Evolutionary conservation across 2,113 vertebrate species (phyloP).

Genomic region (Callithrix jacchus): DNA sequence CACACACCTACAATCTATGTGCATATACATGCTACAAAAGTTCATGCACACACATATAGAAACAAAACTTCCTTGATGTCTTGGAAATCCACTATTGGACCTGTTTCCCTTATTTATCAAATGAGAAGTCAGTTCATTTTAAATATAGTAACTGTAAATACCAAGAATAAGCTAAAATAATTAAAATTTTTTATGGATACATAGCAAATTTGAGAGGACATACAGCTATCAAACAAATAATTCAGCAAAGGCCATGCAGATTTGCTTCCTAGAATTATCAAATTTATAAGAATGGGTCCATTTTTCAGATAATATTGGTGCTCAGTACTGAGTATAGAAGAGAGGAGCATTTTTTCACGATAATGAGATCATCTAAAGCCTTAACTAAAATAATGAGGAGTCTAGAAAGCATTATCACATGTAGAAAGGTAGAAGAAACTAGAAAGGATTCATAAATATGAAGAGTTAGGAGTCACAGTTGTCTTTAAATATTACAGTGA

Average conservation of each 20-base stretch:
- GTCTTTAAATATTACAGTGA: background rate
- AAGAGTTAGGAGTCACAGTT: background rate
- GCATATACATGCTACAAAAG: background rate
- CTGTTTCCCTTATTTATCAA: background rate
- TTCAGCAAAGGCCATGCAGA: conserved; percentile 4
- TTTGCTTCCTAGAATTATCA: conserved; percentile 42
- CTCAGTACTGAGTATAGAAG: background rate
- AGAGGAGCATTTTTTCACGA: background rate
- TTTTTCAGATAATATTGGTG: background rate
- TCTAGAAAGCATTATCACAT: background rate
- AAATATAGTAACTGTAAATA: conserved; percentile 2
- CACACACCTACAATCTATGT: background rate
- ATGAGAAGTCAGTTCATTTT: background rate
- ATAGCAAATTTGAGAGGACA: conserved; percentile 40
- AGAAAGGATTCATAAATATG: background rate
- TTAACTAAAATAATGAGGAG: background rate
- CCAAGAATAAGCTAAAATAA: background rate
- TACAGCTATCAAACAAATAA: background rate
- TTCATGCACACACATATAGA: background rate
- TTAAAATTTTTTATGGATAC: conserved; percentile 38
- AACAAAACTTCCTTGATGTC: background rate
- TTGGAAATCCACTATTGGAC: background rate
- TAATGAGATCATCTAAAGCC: background rate
- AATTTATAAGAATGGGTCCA: background rate
- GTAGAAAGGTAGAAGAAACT: background rate